Base-by-base conservation (phyloP, 2,113 vertebrate genomes). In the Amazona guildingii region DNA sequence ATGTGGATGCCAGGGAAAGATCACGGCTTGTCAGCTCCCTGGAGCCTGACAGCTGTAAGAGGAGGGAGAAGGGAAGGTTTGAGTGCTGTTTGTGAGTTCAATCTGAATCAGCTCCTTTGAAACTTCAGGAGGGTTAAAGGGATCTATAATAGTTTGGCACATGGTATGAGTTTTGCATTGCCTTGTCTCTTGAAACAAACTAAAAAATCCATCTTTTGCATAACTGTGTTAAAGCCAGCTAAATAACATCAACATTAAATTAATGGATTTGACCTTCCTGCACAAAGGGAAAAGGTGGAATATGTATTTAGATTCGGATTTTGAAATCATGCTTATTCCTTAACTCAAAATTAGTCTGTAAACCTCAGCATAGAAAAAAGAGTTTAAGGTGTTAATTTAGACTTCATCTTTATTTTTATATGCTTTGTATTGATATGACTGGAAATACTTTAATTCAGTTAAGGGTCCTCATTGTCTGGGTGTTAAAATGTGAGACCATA, bases 1-100 rank as follows among this genome's bases (percentile, higher is more conserved):
- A 97, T 83, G 86, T 95, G 97, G 61, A 41, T 54, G 5, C 96
- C 92, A 93, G 88, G 90, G 57, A 95, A 95, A 68, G 8, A 91
- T 48, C 55, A 28, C 41, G 17, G 27, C 66, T 62, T 78, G 46
- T 83, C 81, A 67, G 41, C 16, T 18, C 39, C 67, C 44, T 92
- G 24, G 91, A 93, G 63, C 44, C 91, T 89, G 90, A 83, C 89
- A 90, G 62, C 59, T 88, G 1, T 55, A 51, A 55, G 62, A 67
- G 13, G 35, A 12, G 54, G 21, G 31, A 72, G 86, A 64, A 85
- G 59, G 28, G 57, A 93, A 92, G 37, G 7, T 89, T 70, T 62
- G 35, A 4, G 5, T 84, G 23, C 43, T 74, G 23, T 4, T 88
- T 91, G 39, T 83, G 61, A 93, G 51, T 83, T 61, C 18, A 7